A percentile compares a stretch with the other conserved stretches of the same genome.
Conservation (phyloP, 2,797 vertebrate genomes). For the Hapalemur alaotrensis region DNA sequence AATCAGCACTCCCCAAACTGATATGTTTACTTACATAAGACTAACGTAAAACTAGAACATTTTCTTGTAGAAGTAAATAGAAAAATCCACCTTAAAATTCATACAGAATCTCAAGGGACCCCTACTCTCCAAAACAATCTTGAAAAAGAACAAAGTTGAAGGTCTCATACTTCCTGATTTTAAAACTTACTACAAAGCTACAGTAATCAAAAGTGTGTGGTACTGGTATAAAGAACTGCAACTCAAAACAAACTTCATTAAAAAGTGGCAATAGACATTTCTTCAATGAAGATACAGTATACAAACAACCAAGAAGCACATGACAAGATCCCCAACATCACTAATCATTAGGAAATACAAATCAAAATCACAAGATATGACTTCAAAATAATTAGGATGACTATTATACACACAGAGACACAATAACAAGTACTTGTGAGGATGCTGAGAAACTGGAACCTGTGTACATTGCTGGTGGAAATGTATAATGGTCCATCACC, state of each 20-base stretch:
- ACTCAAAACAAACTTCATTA: not conserved
- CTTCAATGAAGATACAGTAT: not conserved
- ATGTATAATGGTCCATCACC: not conserved
- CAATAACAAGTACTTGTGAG: not conserved
- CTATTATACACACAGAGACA: not conserved
- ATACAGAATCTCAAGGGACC: not conserved
- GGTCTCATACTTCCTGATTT: not conserved
- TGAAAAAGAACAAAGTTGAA: not conserved
- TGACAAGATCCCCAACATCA: not conserved
- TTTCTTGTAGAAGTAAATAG: slow-evolving; percentile 13
- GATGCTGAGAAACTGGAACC: not conserved
- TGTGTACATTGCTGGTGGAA: not conserved
- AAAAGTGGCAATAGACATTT: not conserved
- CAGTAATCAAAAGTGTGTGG: not conserved
- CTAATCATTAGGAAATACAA: not conserved
- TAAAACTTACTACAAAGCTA: not conserved
- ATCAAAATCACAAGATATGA: not conserved
- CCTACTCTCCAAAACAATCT: not conserved
- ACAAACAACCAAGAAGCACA: not conserved
- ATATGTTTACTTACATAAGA: not conserved
- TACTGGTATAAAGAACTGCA: not conserved
- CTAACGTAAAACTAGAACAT: not conserved
- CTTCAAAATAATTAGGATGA: not conserved
- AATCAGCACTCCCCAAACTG: not conserved
- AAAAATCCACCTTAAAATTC: not conserved